A percentile compares a stretch with the other conserved stretches of the same genome.
These are phyloP conservation scores for Dromiciops gliroides DNA, from an alignment of 2,113 vertebrate species.

Conservation along the genomic window DNA sequence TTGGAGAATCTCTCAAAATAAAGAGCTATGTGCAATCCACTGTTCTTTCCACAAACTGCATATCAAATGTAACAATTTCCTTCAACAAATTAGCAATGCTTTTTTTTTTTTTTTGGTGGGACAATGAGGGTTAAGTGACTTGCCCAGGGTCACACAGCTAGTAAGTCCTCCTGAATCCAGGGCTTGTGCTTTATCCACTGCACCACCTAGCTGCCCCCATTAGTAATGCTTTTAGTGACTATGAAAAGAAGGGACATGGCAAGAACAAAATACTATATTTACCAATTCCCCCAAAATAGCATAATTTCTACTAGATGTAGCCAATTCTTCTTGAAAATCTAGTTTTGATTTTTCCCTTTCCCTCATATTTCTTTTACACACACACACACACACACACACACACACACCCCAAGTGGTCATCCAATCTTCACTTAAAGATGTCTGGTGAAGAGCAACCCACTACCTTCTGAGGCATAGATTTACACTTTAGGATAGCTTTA, in stretches of 20 bases:
- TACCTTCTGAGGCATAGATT: neutral
- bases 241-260: neutral
- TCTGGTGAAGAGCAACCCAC: too few relatives aligned
- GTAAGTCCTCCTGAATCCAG: too few relatives aligned
- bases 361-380: neutral
- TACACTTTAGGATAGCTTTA: neutral
- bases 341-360: neutral
- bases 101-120: too few relatives aligned
- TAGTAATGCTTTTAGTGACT: neutral
- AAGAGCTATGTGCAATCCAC: neutral
- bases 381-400: too few relatives aligned
- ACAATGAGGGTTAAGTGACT: too few relatives aligned
- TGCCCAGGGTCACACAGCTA: too few relatives aligned
- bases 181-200: too few relatives aligned
- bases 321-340: neutral
- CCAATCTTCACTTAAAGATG: neutral
- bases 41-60: neutral
- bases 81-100: neutral
- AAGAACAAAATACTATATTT: constrained; percentile 14
- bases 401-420: too few relatives aligned
- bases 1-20: neutral
- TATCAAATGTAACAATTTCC: neutral
- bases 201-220: too few relatives aligned
- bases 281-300: neutral
- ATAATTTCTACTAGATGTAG: constrained; percentile 22